Evolutionary conservation across 2,797 vertebrate species (phyloP), one percentile per base, ranked within the genome.

Genomic region (Trichosurus vulpecula): DNA sequence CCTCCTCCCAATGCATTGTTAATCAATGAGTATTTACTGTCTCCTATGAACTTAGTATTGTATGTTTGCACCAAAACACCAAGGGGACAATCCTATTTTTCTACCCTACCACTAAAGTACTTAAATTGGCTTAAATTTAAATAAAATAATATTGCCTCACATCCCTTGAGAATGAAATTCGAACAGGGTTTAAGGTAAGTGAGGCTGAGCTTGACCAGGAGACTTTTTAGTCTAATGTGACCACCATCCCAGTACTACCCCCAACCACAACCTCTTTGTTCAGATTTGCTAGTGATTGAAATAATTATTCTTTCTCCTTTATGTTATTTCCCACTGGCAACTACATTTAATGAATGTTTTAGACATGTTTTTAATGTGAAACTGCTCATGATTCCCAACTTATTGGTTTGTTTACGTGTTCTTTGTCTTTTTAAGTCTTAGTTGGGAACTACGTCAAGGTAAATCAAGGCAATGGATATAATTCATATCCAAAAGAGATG

Each of bases 361-460:
- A 92, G 91, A 52, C 30, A 14, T 91, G 5, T 3, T 81, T 52
- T 27, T 66, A 19, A 61, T 92, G 31, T 52, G 52, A 91, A 30
- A 2, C 0, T 61, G 31, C 54, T 94, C 22, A 81, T 81, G 14
- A 93, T 41, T 41, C 47, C 74, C 74, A 81, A 81, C 22, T 96
- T 91, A 1, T 94, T 95, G 22, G 57, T 54, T 27, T 89, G 19
- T 25, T 90, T 95, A 52, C 4, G 58, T 53, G 10, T 0, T 30
- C 58, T 92, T 96, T 92, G 29, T 61, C 14, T 91, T 95, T 94
- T 97, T 41, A 95, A 91, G 66, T 94, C 57, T 58, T 95, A 93
- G 52, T 66, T 95, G 27, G 11, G 81, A 95, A 95, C 92, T 22
- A 92, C 13, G 90, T 96, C 56, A 94, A 97, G 90, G 56, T 61